Conservation (phyloP, 2,888 invertebrate species). For the Conomelus anceps region DNA sequence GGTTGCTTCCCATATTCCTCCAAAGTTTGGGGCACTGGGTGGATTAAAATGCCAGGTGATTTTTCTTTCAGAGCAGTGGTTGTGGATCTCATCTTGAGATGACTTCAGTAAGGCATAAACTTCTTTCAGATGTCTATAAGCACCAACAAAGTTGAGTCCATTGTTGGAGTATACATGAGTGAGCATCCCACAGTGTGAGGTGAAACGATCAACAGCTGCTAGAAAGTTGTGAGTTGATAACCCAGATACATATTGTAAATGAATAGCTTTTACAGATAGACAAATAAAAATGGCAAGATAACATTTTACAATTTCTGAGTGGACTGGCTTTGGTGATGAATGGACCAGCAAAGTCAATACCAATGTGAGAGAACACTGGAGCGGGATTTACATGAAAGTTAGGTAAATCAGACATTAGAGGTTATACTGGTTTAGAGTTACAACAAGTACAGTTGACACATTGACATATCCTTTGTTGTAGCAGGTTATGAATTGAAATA, state of each 20-base stretch:
- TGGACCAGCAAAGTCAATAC: constrained; percentile 32
- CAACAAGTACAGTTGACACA: constrained; percentile 28
- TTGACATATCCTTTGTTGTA: constrained; percentile 16
- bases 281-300: constrained; percentile 33
- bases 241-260: constrained; percentile 36
- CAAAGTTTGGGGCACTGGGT: no score
- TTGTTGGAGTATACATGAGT: no score
- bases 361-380: not conserved
- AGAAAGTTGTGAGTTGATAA: constrained; percentile 35
- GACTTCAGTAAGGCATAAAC: no score
- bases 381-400: not conserved
- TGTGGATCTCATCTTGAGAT: not conserved
- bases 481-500: constrained; percentile 19
- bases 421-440: not conserved
- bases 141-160: not conserved
- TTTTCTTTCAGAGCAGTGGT: no score
- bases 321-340: constrained; percentile 16
- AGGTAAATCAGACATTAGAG: constrained; percentile 1
- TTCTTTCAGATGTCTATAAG: no score
- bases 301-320: constrained; percentile 12
- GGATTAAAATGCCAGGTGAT: no score
- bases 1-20: no score
- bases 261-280: constrained; percentile 35
- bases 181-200: constrained; percentile 33
- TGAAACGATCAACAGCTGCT: constrained; percentile 35